Evolutionary conservation across 2,888 invertebrate species (phyloP).

Genomic region (Ormyrus nitidulus): DNA sequence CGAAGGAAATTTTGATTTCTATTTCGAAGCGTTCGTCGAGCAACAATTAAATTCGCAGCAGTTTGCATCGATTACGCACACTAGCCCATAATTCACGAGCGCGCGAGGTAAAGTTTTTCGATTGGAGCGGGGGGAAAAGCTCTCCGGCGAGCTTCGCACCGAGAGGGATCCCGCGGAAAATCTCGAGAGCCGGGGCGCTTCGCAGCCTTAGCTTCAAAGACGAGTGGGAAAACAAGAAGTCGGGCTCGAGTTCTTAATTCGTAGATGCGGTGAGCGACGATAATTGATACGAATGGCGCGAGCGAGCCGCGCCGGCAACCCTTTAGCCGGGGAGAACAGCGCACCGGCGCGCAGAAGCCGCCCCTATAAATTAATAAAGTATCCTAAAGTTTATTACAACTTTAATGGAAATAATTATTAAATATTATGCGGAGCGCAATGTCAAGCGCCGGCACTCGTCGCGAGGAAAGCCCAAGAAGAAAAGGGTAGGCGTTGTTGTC

Average conservation of each 20-base stretch:
- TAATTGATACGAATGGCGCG: conserved; percentile 73
- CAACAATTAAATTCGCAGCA: not conserved
- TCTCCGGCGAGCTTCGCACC: not conserved
- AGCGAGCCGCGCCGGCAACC: conserved; percentile 61
- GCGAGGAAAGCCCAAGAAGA: conserved; percentile 67
- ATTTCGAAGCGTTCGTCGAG: too few species aligned
- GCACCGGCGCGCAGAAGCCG: conserved; percentile 57
- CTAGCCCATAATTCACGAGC: conserved; percentile 6
- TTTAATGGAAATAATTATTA: conserved; percentile 76
- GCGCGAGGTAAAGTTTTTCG: conserved; percentile 33
- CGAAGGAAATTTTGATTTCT: too few species aligned
- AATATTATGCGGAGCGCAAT: conserved; percentile 74
- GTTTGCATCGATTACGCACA: conserved; percentile 18
- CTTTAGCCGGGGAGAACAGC: conserved; percentile 65
- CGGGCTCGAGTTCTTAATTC: conserved; percentile 53
- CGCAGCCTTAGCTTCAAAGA: conserved; percentile 28
- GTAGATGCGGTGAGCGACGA: conserved; percentile 64
- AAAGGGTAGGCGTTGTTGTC: conserved; percentile 66
- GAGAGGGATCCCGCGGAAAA: not conserved
- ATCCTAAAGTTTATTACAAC: conserved; percentile 75
- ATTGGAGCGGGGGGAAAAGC: conserved; percentile 12
- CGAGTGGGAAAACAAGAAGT: conserved; percentile 51
- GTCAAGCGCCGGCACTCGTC: conserved; percentile 63
- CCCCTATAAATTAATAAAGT: conserved; percentile 75
- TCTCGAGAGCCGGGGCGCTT: conserved; percentile 1